phyloP scores from a whole-genome alignment of 2,113 vertebrate genomes.

The Beaufortia kweichowensis region DNA sequence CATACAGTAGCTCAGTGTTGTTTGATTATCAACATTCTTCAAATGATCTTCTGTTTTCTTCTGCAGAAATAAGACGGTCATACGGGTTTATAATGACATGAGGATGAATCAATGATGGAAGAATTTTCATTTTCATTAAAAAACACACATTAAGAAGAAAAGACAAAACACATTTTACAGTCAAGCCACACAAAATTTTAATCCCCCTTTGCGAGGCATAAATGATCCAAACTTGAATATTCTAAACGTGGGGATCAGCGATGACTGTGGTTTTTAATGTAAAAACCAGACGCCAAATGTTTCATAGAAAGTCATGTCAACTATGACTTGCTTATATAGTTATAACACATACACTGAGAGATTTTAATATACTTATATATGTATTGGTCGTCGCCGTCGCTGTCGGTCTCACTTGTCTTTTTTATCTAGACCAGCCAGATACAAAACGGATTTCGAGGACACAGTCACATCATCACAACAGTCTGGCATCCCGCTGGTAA shows the following conservation, averaged over 20 bases:
- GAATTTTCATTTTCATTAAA: background rate
- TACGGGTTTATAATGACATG: no score
- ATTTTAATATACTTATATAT: slow-evolving; percentile 81
- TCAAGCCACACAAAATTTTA: slow-evolving; percentile 75
- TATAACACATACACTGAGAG: slow-evolving; percentile 87
- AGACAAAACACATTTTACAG: slow-evolving; percentile 56
- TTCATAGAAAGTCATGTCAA: slow-evolving; percentile 81
- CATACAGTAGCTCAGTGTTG: no score
- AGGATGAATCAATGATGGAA: background rate
- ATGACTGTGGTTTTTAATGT: slow-evolving; percentile 86
- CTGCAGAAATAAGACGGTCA: no score
- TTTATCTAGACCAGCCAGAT: slow-evolving; percentile 97
- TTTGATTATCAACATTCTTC: no score
- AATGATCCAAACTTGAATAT: slow-evolving; percentile 75
- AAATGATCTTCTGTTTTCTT: no score
- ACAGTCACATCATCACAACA: slow-evolving; percentile 72
- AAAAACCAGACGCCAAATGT: slow-evolving; percentile 83
- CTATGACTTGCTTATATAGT: slow-evolving; percentile 81
- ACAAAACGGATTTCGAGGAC: slow-evolving; percentile 78
- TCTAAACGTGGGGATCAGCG: slow-evolving; percentile 70
- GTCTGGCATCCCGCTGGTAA: slow-evolving; percentile 64
- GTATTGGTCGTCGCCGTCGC: slow-evolving; percentile 52
- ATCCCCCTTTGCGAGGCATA: slow-evolving; percentile 71
- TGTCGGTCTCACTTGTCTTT: slow-evolving; percentile 63
- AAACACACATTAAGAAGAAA: slow-evolving; percentile 41